Conservation (phyloP, 2,888 invertebrate species). For the Lasiommata megera region DNA sequence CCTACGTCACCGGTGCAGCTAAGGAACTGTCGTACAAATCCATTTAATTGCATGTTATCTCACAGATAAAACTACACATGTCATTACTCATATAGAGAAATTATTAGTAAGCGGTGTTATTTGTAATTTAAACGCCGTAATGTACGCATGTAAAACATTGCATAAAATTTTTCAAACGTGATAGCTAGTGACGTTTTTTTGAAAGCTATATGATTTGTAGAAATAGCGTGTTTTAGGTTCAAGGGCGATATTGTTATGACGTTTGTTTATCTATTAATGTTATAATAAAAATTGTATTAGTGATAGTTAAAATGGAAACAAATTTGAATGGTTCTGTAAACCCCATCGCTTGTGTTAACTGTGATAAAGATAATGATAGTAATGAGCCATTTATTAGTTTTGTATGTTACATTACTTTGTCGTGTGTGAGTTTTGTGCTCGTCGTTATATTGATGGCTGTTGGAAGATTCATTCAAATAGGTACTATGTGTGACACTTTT, state of each 20-base stretch:
- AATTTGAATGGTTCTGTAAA: conserved; percentile 10
- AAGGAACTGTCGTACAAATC: conserved; percentile 14
- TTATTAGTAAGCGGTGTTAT: background rate
- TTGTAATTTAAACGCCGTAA: background rate
- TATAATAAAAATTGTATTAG: background rate
- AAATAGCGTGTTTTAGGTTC: background rate
- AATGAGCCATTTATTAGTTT: conserved; percentile 19
- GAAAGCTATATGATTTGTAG: background rate
- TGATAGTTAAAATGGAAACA: conserved; percentile 26
- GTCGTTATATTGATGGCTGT: conserved; percentile 12
- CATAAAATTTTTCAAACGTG: background rate
- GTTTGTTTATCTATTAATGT: background rate
- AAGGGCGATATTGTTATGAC: too few species aligned
- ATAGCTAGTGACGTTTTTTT: background rate
- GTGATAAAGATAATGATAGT: background rate
- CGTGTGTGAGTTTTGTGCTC: conserved; percentile 22
- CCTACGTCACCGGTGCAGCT: conserved; percentile 23
- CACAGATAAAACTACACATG: conserved; percentile 15
- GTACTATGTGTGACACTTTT: conserved; percentile 7
- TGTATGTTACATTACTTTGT: conserved; percentile 25
- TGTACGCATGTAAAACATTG: background rate
- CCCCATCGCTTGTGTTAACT: conserved; percentile 6
- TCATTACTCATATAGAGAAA: conserved; percentile 11
- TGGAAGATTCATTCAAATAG: conserved; percentile 23
- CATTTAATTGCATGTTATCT: conserved; percentile 24